Conservation (phyloP, 2,888 invertebrate genomes). For the Micoletzkya japonica region DNA sequence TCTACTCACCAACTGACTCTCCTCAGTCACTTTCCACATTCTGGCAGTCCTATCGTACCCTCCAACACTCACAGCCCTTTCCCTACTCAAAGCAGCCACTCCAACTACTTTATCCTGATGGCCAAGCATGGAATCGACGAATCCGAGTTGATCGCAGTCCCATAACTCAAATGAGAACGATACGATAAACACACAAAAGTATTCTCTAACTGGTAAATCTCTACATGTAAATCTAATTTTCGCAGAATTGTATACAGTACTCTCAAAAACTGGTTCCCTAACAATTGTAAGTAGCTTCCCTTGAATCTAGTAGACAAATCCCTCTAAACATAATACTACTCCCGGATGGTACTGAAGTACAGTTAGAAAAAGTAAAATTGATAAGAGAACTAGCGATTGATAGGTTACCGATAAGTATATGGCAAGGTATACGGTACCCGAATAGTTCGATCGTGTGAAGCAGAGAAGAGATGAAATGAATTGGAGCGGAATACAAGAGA, state of each 20-base stretch:
- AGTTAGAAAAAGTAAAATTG: constrained; percentile 7
- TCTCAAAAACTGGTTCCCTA: not conserved
- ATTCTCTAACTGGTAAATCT: not conserved
- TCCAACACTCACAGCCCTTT: constrained; percentile 80
- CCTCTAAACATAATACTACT: too few relatives aligned
- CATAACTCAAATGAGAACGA: constrained; percentile 77
- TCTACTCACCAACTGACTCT: constrained; percentile 81
- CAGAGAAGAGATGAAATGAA: constrained; percentile 54
- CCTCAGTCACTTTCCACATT: constrained; percentile 95
- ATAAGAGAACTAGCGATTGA: not conserved
- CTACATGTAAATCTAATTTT: not conserved
- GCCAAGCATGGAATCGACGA: constrained; percentile 73
- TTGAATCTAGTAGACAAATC: too few relatives aligned
- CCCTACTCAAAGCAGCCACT: constrained; percentile 83
- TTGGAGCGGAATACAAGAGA: constrained; percentile 50
- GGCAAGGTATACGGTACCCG: constrained; percentile 36
- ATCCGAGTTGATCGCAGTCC: constrained; percentile 90
- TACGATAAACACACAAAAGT: not conserved
- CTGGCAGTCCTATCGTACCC: constrained; percentile 83
- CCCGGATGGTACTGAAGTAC: too few relatives aligned
- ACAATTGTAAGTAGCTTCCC: too few relatives aligned
- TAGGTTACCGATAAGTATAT: not conserved
- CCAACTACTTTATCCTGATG: constrained; percentile 85
- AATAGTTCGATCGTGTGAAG: constrained; percentile 52
- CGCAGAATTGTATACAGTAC: not conserved